Evolutionary conservation across 2,113 vertebrate genomes (phyloP).

Genomic region (Phocoena phocoena): DNA sequence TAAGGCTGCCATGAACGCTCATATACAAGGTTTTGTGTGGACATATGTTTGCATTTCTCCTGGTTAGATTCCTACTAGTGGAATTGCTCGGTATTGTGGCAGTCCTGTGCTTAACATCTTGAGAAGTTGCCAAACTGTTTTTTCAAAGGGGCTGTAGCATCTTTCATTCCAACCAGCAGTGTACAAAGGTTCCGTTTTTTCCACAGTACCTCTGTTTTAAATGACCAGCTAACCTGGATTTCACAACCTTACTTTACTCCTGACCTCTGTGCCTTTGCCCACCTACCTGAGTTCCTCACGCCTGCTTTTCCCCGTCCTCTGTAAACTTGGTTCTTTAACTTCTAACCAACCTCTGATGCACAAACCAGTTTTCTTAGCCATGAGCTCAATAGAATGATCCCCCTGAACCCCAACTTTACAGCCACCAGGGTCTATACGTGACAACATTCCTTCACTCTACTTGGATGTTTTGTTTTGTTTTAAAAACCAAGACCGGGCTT

Average conservation of each 20-base stretch:
- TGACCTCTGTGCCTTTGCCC: not conserved
- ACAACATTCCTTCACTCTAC: not conserved
- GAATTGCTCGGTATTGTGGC: not conserved
- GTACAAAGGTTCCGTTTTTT: not conserved
- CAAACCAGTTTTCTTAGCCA: not conserved
- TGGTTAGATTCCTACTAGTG: not conserved
- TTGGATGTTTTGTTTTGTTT: not conserved
- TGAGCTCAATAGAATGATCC: not conserved
- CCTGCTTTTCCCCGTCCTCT: not conserved
- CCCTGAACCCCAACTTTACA: not conserved
- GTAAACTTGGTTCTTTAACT: not conserved
- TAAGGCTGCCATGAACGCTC: not conserved
- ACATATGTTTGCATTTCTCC: not conserved
- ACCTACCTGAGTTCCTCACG: not conserved
- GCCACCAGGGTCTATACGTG: fast-evolving
- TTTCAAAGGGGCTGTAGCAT: not conserved
- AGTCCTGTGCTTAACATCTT: not conserved
- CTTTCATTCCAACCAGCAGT: no score
- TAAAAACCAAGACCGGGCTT: not conserved
- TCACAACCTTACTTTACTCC: not conserved
- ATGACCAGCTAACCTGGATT: not conserved
- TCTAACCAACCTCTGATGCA: not conserved
- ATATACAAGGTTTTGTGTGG: fast-evolving
- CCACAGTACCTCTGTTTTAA: fast-evolving
- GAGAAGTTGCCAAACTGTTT: not conserved